Base-by-base conservation (phyloP, 2,113 vertebrate genomes). In the Eonycteris spelaea region DNA sequence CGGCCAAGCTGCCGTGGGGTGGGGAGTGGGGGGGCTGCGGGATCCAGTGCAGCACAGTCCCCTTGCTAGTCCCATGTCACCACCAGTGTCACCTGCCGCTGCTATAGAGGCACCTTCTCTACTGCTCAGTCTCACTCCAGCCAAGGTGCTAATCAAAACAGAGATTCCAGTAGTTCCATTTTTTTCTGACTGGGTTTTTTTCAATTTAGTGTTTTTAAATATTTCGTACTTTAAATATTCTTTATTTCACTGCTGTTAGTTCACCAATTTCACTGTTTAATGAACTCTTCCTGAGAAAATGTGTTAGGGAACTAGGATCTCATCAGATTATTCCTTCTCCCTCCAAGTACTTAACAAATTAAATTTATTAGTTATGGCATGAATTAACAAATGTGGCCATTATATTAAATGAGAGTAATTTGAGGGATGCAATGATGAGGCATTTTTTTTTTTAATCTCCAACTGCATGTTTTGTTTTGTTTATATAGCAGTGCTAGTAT, bases 191-290 rank as follows among this genome's bases (percentile, higher is more conserved):
- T 10, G 21, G 53, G 22, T 43, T 48, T 12, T 40, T 16, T n/a
- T 7, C 8, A 55, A 7, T 74, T 65, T 59, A 68, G 75, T 79
- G 68, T 11, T 75, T 65, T 89, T 79, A 33, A 78, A 53, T 85
- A 57, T 83, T 77, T 30, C 21, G 67, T 51, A 7, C 65, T 55
- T 87, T 18, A 6, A 57, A 35, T 70, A 53, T 61, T 75, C 91
- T 79, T 45, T 80, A 70, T 38, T 71, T 35, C 86, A 43, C 22
- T 24, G 79, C 45, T 55, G 24, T 78, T 91, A 86, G 70, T 89
- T 48, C 43, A 74, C 33, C 67, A 30, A 13, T 90, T 82, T 95
- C 63, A 71, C 33, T 91, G 30, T 68, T 61, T 75, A 63, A 77
- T 85, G 45, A 86, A 59, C 8, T 48, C 6, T 71, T 48, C 65